phyloP scores from a whole-genome alignment of 2,797 vertebrate species.

The Rhadinocentrus ornatus region DNA sequence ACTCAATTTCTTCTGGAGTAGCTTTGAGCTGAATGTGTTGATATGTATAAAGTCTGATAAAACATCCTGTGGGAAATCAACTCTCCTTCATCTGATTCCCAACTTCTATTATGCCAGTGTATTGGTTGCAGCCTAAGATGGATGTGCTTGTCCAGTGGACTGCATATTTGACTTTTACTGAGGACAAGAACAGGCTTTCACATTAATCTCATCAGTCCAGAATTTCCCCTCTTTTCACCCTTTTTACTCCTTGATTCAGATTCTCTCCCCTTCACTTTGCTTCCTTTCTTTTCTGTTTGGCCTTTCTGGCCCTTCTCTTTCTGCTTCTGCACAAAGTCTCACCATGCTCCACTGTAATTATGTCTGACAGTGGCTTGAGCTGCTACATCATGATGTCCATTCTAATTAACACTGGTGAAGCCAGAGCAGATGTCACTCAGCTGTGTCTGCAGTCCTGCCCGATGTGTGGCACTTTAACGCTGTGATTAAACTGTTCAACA shows the following conservation, averaged over 20 bases:
- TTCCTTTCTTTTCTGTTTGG: neutral
- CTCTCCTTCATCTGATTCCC: slow-evolving; percentile 35
- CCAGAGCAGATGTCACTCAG: slow-evolving; percentile 58
- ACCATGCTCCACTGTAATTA: slow-evolving; percentile 37
- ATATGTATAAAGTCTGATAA: slow-evolving; percentile 2
- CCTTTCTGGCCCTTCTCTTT: neutral
- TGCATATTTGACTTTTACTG: slow-evolving; percentile 12
- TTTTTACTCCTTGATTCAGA: neutral
- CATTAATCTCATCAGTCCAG: slow-evolving; percentile 33
- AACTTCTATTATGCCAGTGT: slow-evolving; percentile 45
- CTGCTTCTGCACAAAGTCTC: neutral
- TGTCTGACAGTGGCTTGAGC: slow-evolving; percentile 49
- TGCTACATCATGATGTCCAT: slow-evolving; percentile 47
- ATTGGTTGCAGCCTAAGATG: slow-evolving; percentile 1
- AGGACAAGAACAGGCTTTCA: slow-evolving; percentile 20
- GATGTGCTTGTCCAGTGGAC: slow-evolving; percentile 12
- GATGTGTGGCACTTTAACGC: slow-evolving; percentile 22
- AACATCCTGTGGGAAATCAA: slow-evolving; percentile 46
- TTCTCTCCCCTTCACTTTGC: neutral
- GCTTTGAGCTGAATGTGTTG: slow-evolving; percentile 28
- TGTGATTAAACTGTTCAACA: slow-evolving; percentile 44
- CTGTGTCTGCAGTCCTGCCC: slow-evolving; percentile 30
- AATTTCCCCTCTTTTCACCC: slow-evolving; percentile 1
- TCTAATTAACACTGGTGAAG: slow-evolving; percentile 42
- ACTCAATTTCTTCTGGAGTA: slow-evolving; percentile 14